phyloP scores from a whole-genome alignment of 2,113 vertebrate species.

The Amazona guildingii region DNA sequence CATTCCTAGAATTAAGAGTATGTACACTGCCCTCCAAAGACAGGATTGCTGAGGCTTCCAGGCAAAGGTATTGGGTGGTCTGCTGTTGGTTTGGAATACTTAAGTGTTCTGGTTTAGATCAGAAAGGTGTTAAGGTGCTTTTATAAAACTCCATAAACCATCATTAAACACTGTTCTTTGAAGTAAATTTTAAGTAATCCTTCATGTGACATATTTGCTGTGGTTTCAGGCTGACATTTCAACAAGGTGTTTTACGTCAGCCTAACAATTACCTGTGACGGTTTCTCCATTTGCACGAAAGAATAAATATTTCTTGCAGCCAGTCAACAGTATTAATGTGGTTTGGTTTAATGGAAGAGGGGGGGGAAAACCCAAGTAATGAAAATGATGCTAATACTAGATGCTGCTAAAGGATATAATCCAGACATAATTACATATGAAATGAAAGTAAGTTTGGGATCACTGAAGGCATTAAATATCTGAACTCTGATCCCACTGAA shows the following conservation, averaged over 20 bases:
- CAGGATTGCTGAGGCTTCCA: conserved; percentile 61
- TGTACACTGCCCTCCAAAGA: conserved; percentile 45
- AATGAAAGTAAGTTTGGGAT: conserved; percentile 3
- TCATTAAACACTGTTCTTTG: conserved; percentile 71
- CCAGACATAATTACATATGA: conserved; percentile 41
- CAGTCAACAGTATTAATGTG: conserved; percentile 36
- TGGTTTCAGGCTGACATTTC: conserved; percentile 69
- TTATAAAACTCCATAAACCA: conserved; percentile 74
- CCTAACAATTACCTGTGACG: conserved; percentile 66
- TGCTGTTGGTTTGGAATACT: conserved; percentile 62
- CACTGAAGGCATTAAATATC: conserved; percentile 5
- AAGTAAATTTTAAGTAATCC: conserved; percentile 71
- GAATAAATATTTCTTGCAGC: conserved; percentile 41
- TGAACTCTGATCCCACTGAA: conserved; percentile 30
- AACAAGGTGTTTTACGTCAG: conserved; percentile 65
- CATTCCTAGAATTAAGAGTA: conserved; percentile 49
- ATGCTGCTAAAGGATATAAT: conserved; percentile 44
- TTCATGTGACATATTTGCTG: conserved; percentile 63
- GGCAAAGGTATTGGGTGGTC: conserved; percentile 74
- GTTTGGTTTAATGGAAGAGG: conserved; percentile 44
- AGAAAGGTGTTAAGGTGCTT: conserved; percentile 77
- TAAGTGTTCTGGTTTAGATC: conserved; percentile 69
- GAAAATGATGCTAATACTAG: conserved; percentile 51
- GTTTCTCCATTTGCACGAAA: conserved; percentile 62
- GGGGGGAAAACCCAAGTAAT: neutral